These are phyloP conservation scores for Chlorops oryzae DNA, from an alignment of 1,140 invertebrate genomes.

Conservation along the genomic window DNA sequence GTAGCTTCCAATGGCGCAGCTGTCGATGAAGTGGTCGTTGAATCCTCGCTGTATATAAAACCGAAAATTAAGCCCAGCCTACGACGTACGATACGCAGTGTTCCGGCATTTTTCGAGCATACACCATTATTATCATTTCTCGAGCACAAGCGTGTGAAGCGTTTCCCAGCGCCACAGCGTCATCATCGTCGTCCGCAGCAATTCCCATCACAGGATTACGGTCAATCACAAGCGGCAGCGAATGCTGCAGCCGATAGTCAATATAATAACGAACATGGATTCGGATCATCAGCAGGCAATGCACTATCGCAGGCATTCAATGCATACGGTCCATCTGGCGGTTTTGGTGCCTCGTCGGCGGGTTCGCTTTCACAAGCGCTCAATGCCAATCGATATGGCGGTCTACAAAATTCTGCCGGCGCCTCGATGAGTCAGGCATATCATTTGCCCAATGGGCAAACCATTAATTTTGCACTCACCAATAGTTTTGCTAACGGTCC, in stretches of 20 bases:
- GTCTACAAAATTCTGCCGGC: constrained; percentile 34
- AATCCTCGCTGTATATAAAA: constrained; percentile 44
- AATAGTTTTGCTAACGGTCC: constrained; percentile 46
- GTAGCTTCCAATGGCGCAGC: constrained; percentile 31
- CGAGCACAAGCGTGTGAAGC: constrained; percentile 36
- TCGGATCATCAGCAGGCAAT: constrained; percentile 28
- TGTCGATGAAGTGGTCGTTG: constrained; percentile 46
- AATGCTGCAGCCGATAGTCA: constrained; percentile 30
- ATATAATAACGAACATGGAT: constrained; percentile 23
- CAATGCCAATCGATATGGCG: constrained; percentile 33
- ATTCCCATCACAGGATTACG: constrained; percentile 17
- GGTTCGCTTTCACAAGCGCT: constrained; percentile 41
- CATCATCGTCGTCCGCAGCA: constrained; percentile 1
- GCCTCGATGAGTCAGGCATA: constrained; percentile 41
- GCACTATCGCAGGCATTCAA: constrained; percentile 40
- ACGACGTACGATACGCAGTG: constrained; percentile 29
- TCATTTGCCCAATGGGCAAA: constrained; percentile 43
- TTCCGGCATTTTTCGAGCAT: too few species aligned
- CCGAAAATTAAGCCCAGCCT: constrained; percentile 32
- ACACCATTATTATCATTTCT: too few species aligned
- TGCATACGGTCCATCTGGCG: constrained; percentile 26
- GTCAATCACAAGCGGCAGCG: constrained; percentile 35
- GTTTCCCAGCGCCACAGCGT: constrained; percentile 7
- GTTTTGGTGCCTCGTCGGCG: constrained; percentile 45
- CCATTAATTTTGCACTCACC: constrained; percentile 39